Base-by-base conservation (phyloP, 2,113 vertebrate genomes). In the Meriones unguiculatus region DNA sequence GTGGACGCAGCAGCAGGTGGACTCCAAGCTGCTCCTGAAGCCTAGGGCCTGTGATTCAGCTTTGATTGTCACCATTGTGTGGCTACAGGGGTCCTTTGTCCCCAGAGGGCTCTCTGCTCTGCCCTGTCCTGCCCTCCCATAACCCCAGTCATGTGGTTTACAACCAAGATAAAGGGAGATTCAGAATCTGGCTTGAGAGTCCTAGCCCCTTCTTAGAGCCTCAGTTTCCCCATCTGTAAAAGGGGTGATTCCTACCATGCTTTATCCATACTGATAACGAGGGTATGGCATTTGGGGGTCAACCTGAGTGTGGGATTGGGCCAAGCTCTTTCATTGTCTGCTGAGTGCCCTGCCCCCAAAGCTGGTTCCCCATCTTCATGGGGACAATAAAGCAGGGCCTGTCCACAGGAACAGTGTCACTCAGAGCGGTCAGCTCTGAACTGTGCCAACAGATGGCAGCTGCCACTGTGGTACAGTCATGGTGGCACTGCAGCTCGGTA, bases 1-100 rank as follows among this genome's bases (percentile, higher is more conserved):
- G 67, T 18, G 22, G 1, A 17, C 46, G 89, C 52, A 64, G 89
- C 82, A 80, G 95, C 96, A 94, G 95, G 97, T 87, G 94, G 96
- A 80, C 54, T 69, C 70, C 35, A 12, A 64, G 94, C 77, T 72
- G 86, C 76, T 86, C 91, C 93, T 65, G 41, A 89, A 84, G 59
- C 78, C 87, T 88, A 72, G 80, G 0, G 87, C 30, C 90, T 24
- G 75, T 35, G 86, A 35, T 84, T 72, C 25, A 87, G 80, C 87
- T 89, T 75, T 85, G 59, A 57, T 12, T 90, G 95, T 87, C 90
- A 35, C 97, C 84, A 95, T 64, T 93, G 93, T 95, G 87, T 0
- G 5, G 50, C 87, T 81, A 93, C 88, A 93, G 92, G 7, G 1
- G 81, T 38, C 62, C 92, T 97, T 96, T 97, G 94, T 97, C 80